Base-by-base conservation (phyloP, 2,888 invertebrate species). In the Melanophora roralis region DNA sequence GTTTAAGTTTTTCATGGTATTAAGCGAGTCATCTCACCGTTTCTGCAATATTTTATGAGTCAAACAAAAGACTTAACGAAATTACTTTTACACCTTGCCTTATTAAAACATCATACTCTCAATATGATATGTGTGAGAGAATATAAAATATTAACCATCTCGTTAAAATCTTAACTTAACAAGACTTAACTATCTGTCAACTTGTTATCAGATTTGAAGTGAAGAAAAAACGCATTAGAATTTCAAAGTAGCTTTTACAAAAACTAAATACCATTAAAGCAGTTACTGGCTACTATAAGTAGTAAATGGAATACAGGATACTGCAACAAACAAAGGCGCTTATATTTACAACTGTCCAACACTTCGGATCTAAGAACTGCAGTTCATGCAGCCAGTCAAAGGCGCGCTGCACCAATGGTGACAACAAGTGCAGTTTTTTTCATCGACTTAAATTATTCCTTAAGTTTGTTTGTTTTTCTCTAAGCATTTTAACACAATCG, bases 111-210 rank as follows among this genome's bases (percentile, higher is more conserved):
- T 76, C 55, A 55, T 62, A 64, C 16, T 49, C 36, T 53, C n/a
- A 47, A 57, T 62, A 76, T 76, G 75, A 69, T 49, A 47, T 64
- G 62, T 69, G 62, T 69, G 68, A 69, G 68, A 62, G n/a, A 40
- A 45, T 14, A 68, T 27, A 27, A 51, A 40, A 14, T 53, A 62
- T 69, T 34, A 62, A 67, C 72, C 75, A 67, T 67, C 75, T 80
- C 62, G 68, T 80, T 75, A 75, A 72, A 72, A 75, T 80, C 72
- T 75, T 75, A 76, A 80, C 79, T 80, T 72, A 80, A 80, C 79
- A 80, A 80, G 79, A 80, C 79, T 80, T 80, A 80, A 76, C 79
- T 80, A 80, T 80, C 75, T 80, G 79, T 76, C 79, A 75, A 76
- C 75, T 67, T 76, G 60, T 80, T 80, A 80, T 80, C 79, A 75